phyloP scores from a whole-genome alignment of 2,113 vertebrate genomes.

The Catharus minimus region DNA sequence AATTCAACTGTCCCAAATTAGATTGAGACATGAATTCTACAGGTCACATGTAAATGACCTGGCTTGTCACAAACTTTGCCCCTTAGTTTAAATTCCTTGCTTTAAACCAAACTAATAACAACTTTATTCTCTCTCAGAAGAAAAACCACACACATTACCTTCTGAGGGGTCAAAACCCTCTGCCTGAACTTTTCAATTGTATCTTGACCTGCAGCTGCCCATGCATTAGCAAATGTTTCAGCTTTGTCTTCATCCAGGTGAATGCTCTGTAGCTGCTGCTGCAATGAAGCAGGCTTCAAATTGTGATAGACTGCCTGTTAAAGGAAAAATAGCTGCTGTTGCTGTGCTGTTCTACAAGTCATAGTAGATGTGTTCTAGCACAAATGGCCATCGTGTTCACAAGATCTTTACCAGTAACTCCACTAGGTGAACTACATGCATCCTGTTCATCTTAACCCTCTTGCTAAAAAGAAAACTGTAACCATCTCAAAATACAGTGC shows the following conservation, averaged over 20 bases:
- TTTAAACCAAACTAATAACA: not conserved
- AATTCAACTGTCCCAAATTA: fast-evolving
- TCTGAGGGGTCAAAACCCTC: conserved; percentile 86
- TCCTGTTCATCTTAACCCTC: not conserved
- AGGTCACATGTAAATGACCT: not conserved
- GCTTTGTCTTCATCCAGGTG: conserved; percentile 83
- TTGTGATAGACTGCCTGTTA: conserved; percentile 91
- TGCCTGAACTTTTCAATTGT: conserved; percentile 88
- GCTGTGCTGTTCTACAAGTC: not conserved
- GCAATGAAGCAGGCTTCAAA: conserved; percentile 83
- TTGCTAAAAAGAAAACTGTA: not conserved
- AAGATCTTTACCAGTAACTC: not conserved
- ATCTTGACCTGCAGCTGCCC: conserved; percentile 86
- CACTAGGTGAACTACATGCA: not conserved
- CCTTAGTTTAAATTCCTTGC: not conserved
- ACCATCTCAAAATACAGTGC: not conserved
- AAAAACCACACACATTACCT: conserved; percentile 73
- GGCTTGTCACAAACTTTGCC: not conserved
- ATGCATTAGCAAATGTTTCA: conserved; percentile 83
- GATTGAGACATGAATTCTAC: too few species aligned
- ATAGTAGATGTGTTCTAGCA: not conserved
- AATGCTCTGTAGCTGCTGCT: conserved; percentile 87
- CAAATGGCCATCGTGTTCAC: not conserved
- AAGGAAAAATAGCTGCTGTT: not conserved
- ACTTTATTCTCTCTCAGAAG: not conserved